These are phyloP conservation scores for Syrrhaptes paradoxus DNA, from an alignment of 2,113 vertebrate species.

Conservation along the genomic window DNA sequence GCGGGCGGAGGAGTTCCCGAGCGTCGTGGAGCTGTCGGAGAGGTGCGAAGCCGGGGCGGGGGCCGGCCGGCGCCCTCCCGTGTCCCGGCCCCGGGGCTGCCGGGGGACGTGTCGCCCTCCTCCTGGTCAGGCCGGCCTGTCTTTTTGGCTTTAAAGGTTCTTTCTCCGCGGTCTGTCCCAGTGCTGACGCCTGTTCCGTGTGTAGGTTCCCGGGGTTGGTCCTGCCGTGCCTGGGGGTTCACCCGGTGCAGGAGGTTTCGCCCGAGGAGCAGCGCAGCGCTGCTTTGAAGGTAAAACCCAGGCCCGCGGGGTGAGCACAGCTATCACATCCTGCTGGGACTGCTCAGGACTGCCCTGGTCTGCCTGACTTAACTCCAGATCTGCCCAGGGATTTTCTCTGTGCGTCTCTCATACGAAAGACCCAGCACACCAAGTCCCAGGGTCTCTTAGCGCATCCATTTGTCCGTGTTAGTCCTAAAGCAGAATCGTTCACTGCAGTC, in stretches of 20 bases:
- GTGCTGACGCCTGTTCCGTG: not conserved
- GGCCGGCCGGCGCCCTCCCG: not conserved
- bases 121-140: not conserved
- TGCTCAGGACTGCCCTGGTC: not conserved
- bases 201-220: slow-evolving; percentile 86
- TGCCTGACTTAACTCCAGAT: not conserved
- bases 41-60: not conserved
- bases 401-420: not conserved
- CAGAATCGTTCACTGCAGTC: not conserved
- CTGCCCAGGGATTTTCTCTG: not conserved
- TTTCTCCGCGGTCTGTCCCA: no score
- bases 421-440: not conserved
- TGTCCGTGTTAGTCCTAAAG: not conserved
- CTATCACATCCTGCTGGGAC: not conserved
- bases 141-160: no score
- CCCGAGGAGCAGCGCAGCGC: slow-evolving; percentile 81
- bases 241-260: slow-evolving; percentile 86
- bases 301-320: fast-evolving
- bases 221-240: slow-evolving; percentile 89
- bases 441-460: not conserved
- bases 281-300: slow-evolving; percentile 76
- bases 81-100: not conserved
- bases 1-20: slow-evolving; percentile 87
- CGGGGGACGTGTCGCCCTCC: no score
- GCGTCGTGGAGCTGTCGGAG: slow-evolving; percentile 85